Conservation (phyloP, 2,797 vertebrate genomes). For the Alosa sapidissima region DNA sequence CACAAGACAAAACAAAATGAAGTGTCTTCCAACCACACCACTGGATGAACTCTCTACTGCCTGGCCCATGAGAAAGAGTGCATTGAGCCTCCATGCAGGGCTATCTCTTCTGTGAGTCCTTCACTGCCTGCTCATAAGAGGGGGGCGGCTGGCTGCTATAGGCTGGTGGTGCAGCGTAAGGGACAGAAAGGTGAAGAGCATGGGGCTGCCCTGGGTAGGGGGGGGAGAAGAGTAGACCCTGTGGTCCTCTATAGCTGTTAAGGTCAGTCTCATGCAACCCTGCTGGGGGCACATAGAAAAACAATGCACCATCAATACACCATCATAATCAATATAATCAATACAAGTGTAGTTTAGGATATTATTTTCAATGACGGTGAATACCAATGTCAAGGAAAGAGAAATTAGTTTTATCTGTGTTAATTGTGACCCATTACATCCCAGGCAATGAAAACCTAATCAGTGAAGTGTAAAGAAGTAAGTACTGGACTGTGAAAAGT, state of each 20-base stretch:
- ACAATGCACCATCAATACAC: neutral
- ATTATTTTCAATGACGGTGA: neutral
- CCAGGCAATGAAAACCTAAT: neutral
- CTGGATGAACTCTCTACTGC: slow-evolving; percentile 9
- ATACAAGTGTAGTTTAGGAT: neutral
- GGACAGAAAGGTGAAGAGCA: slow-evolving; percentile 68
- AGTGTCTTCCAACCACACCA: neutral
- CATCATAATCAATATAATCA: neutral
- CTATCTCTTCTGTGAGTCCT: slow-evolving; percentile 67
- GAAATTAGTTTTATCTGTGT: neutral
- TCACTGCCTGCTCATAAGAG: slow-evolving; percentile 80
- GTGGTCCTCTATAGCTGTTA: slow-evolving; percentile 76
- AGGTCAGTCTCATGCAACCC: slow-evolving; percentile 71
- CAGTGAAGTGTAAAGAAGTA: neutral
- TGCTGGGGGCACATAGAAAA: slow-evolving; percentile 59
- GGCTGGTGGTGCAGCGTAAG: slow-evolving; percentile 76
- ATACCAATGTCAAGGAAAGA: neutral
- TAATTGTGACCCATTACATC: neutral
- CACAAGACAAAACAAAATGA: neutral
- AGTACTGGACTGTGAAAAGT: neutral
- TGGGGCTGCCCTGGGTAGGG: slow-evolving; percentile 75
- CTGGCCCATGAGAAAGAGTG: neutral
- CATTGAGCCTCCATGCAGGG: neutral
- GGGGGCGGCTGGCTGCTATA: slow-evolving; percentile 82
- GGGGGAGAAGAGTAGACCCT: slow-evolving; percentile 72